Evolutionary conservation across 2,113 vertebrate species (phyloP), one percentile per base, ranked within the genome.

Genomic region (Gymnarchus niloticus): DNA sequence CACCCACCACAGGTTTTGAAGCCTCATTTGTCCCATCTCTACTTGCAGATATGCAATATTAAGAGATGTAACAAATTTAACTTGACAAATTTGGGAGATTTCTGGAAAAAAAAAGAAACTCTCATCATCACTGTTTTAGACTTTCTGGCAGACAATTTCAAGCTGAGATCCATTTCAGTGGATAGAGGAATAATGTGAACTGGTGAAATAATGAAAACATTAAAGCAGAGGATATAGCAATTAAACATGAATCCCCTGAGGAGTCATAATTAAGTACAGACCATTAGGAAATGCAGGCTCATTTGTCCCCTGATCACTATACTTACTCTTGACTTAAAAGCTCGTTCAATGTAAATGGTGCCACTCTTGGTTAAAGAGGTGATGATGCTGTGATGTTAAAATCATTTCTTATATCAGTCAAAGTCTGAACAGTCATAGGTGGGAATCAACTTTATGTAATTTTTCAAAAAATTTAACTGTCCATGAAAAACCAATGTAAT

Each of bases 141-240:
- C 1, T 41, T 73, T 33, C 41, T 37, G 65, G 65, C 19, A 17
- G 65, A 73, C 65, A 12, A 41, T 19, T 14, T 41, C 17, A 41
- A 33, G 65, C 19, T 19, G 65, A 73, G 65, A 73, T 49, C 41
- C 14, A 37, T 49, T 77, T 86, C 61, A 52, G 48, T 83, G 56
- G n/a, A 23, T 83, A 83, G 41, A 56, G 49, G 48, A 57, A 83
- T 78, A 78, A 80, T 65, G 81, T 17, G 69, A 56, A 84, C 56
- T 44, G n/a, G 49, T 81, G 28, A 57, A 85, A 25, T 83, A 88
- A 87, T 56, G 84, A 87, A 41, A 33, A 83, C 59, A 51, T 85
- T 83, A 80, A 81, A 86, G 82, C 56, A 83, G 41, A 57, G 80
- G 83, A 86, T 48, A 83, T 86, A 65, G 78, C 77, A 89, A 87